A percentile compares a stretch with the other conserved stretches of the same genome.
These are phyloP conservation scores for Isurus oxyrinchus DNA, from an alignment of 2,113 vertebrate genomes.

Conservation along the genomic window DNA sequence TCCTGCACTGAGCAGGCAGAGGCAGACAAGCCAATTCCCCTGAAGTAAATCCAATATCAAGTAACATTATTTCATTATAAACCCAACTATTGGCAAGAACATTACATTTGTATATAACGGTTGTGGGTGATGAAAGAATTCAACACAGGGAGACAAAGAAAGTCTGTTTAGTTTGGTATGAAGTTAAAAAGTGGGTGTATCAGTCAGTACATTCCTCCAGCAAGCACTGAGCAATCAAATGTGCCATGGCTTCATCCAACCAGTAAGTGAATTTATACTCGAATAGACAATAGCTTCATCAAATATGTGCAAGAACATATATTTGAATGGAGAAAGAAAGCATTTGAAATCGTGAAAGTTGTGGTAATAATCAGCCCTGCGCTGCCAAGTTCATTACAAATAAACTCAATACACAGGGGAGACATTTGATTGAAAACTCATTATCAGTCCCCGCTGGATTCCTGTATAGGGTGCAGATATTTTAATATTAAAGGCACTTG, in stretches of 20 bases:
- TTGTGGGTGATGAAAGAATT: not conserved
- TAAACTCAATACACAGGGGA: not conserved
- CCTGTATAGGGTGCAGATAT: not conserved
- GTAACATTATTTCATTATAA: not conserved
- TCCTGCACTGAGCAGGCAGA: not conserved
- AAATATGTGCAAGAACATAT: not conserved
- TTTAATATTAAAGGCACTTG: not conserved
- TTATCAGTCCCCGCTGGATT: not conserved
- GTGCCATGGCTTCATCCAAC: not conserved
- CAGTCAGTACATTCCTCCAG: not conserved
- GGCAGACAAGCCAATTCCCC: too few relatives aligned
- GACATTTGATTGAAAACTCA: not conserved
- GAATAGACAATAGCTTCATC: not conserved
- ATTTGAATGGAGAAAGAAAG: not conserved
- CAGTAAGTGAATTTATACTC: not conserved
- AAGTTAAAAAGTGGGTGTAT: not conserved
- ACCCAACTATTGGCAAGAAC: not conserved
- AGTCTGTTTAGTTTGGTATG: not conserved
- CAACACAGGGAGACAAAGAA: not conserved
- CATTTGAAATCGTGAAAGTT: not conserved
- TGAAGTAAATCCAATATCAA: not conserved
- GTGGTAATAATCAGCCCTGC: not conserved
- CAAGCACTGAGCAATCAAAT: not conserved
- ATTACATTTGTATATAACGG: not conserved
- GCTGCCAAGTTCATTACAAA: not conserved